These are phyloP conservation scores for Microtus pennsylvanicus DNA, from an alignment of 2,113 vertebrate genomes.

Conservation along the genomic window DNA sequence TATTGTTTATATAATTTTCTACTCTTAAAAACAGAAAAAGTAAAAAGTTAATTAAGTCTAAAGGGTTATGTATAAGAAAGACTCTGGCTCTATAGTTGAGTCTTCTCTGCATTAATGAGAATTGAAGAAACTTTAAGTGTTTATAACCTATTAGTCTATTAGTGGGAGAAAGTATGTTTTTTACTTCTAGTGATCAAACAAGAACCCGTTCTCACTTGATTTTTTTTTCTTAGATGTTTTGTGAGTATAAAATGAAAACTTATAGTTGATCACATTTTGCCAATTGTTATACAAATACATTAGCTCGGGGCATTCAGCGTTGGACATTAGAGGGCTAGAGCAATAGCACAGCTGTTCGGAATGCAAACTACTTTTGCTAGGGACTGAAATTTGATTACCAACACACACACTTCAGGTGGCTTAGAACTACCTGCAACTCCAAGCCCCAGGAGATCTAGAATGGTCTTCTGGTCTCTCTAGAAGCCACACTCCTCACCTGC, in stretches of 20 bases:
- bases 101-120: constrained; percentile 5
- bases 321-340: neutral
- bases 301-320: neutral
- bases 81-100: neutral
- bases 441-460: neutral
- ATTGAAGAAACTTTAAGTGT: neutral
- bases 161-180: neutral
- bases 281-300: neutral
- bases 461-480: neutral
- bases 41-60: neutral
- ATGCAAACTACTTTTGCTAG: neutral
- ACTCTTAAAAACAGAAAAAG: neutral
- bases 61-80: neutral
- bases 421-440: neutral
- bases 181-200: constrained; percentile 42
- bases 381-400: neutral
- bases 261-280: constrained; percentile 4
- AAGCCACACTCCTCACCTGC: neutral
- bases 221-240: constrained; percentile 31
- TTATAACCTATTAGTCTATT: neutral
- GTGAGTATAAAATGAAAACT: neutral
- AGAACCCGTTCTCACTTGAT: neutral
- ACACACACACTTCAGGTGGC: neutral
- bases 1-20: neutral
- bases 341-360: no score